Base-by-base conservation (phyloP, 2,113 vertebrate species). In the Rhizomys pruinosus region DNA sequence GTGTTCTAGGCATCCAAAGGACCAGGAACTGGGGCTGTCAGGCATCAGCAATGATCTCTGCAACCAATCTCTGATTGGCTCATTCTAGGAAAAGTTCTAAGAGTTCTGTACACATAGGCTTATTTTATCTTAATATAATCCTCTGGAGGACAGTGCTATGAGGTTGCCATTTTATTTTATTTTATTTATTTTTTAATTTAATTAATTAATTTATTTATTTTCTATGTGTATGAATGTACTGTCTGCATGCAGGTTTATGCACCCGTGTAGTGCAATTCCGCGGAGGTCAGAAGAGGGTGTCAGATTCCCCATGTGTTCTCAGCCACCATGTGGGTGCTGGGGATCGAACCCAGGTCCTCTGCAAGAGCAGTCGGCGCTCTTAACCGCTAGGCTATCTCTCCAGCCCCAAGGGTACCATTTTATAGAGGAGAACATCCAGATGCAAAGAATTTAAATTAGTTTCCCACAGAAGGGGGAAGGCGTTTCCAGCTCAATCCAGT, bases 401-500 rank as follows among this genome's bases (percentile, higher is more conserved):
- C n/a, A n/a, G n/a, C n/a, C n/a, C n/a, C n/a, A n/a, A n/a, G n/a
- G n/a, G 5, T 80, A 39, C 34, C 66, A 29, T 73, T 81, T 87
- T 91, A 64, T 55, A 69, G 63, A 74, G 61, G 47, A 87, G 68
- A 39, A 91, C 73, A 39, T 16, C 79, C 47, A 89, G 63, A 52
- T 69, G n/a, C 19, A 79, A 57, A 89, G 63, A 52, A 59, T 93
- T 68, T 92, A 68, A 89, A 17, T 78, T 66, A 52, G 52, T 84
- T 89, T 61, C 19, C n/a, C 44, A 64, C 19, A 47, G 2, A 71
- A 44, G 22, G 69, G 44, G 92, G 47, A 37, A 57, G 69, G 34
- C 72, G 10, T 68, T 47, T 73, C 71, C 34, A 87, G 59, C 47
- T 87, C 42, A 34, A 6, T 73, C 16, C 17, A 42, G n/a, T n/a